Evolutionary conservation across 1,140 invertebrate species (phyloP).

Genomic region (Lasioglossum baleicum): DNA sequence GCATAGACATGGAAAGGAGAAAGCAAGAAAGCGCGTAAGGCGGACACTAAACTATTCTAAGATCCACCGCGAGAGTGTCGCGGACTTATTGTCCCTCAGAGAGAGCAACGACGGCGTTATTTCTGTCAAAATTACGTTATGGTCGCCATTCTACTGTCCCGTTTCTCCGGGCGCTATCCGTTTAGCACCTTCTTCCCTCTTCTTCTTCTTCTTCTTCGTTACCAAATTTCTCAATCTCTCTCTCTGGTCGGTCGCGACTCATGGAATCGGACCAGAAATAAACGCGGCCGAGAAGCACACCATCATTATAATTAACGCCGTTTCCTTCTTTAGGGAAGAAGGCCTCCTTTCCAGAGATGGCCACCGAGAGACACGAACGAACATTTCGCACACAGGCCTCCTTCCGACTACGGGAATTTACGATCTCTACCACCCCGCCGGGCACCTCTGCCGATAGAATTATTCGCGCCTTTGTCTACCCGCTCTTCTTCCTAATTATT

Average conservation of each 20-base stretch:
- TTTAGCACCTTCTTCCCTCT: constrained; percentile 62
- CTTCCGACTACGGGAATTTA: constrained; percentile 26
- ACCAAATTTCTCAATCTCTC: background rate
- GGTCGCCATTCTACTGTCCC: constrained; percentile 61
- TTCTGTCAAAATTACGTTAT: constrained; percentile 78
- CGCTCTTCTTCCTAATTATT: constrained; percentile 29
- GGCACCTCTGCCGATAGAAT: constrained; percentile 32
- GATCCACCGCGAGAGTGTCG: constrained; percentile 59
- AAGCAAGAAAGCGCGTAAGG: constrained; percentile 21
- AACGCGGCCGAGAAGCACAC: constrained; percentile 59
- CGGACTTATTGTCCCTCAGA: constrained; percentile 75
- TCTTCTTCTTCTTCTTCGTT: background rate
- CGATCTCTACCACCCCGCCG: constrained; percentile 7
- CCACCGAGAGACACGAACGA: background rate
- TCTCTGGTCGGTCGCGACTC: background rate
- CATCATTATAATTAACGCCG: constrained; percentile 75
- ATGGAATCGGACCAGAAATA: constrained; percentile 62
- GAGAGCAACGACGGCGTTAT: constrained; percentile 67
- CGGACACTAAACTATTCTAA: constrained; percentile 69
- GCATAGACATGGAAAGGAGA: too few species aligned
- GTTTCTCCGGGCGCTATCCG: constrained; percentile 40
- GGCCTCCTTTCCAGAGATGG: background rate
- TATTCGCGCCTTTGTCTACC: constrained; percentile 31
- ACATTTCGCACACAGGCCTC: background rate
- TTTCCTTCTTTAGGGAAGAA: constrained; percentile 50